These are phyloP conservation scores for Marcusenius ussheri DNA, from an alignment of 2,113 vertebrate species.

Conservation along the genomic window DNA sequence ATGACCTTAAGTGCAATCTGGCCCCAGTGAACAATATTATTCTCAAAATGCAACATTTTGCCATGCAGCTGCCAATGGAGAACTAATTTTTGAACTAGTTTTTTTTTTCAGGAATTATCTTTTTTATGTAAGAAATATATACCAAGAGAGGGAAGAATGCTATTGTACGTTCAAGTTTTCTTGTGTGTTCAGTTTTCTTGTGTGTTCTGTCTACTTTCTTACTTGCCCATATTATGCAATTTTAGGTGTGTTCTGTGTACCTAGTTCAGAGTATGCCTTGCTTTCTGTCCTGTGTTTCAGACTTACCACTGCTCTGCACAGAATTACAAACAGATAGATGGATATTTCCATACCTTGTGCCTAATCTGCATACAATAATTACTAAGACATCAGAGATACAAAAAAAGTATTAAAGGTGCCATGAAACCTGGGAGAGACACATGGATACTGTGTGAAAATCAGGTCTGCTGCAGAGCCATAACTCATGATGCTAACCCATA, in stretches of 20 bases:
- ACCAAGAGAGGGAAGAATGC: conserved; percentile 30
- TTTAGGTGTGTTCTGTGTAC: conserved; percentile 57
- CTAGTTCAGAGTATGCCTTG: conserved; percentile 71
- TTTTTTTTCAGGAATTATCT: conserved; percentile 80
- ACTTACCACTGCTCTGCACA: neutral
- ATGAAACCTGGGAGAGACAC: neutral
- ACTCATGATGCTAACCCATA: neutral
- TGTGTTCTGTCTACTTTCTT: neutral
- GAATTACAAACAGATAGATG: neutral
- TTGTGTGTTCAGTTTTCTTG: neutral
- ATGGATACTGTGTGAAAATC: neutral
- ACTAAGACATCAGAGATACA: neutral
- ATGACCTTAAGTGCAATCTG: conserved; percentile 87
- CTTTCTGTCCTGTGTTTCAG: neutral
- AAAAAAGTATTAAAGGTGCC: neutral
- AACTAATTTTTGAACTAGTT: conserved; percentile 84
- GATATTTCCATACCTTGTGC: neutral
- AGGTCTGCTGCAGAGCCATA: neutral
- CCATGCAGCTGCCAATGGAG: conserved; percentile 61
- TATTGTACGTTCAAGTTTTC: neutral
- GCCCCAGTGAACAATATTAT: conserved; percentile 82
- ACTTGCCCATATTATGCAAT: neutral
- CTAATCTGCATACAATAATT: neutral
- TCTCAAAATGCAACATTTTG: conserved; percentile 90
- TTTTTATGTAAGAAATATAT: conserved; percentile 75